phyloP scores from a whole-genome alignment of 37 sponge, comb jelly and placozoan species.

The Dysidea cf. avara region DNA sequence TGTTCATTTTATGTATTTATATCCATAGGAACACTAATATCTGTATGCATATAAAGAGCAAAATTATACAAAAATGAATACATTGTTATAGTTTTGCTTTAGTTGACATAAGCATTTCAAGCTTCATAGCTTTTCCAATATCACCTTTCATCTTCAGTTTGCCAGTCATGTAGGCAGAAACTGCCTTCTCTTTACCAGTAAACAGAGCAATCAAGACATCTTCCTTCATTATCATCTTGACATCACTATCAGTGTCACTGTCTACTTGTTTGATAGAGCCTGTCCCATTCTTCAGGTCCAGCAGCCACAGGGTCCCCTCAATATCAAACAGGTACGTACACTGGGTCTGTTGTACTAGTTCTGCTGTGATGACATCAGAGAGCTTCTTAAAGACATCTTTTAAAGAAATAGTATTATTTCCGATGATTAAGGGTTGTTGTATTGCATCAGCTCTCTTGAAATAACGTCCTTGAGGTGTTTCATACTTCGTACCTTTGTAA shows the following conservation, averaged over 20 bases:
- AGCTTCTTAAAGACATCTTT: slow-evolving; percentile 54
- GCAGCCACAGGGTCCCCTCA: slow-evolving; percentile 60
- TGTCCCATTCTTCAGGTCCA: slow-evolving; percentile 84
- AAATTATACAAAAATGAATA: no score
- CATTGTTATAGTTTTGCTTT: slow-evolving; percentile 79
- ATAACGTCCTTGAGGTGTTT: no score
- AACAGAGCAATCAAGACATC: slow-evolving; percentile 83
- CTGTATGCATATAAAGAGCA: no score
- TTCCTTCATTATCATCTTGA: slow-evolving; percentile 68
- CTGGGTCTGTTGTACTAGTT: slow-evolving; percentile 46
- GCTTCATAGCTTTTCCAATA: slow-evolving; percentile 83
- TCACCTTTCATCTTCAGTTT: slow-evolving; percentile 92
- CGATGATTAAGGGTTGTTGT: no score
- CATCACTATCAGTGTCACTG: slow-evolving; percentile 65
- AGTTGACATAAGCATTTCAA: slow-evolving; percentile 85
- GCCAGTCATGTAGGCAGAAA: slow-evolving; percentile 90
- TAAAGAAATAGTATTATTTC: no score
- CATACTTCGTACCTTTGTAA: no score
- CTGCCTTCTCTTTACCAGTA: slow-evolving; percentile 72
- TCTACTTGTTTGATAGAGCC: slow-evolving; percentile 53
- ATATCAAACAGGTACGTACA: slow-evolving; percentile 72
- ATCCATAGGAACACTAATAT: no score
- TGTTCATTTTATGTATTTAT: no score
- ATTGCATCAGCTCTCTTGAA: no score
- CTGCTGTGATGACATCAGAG: slow-evolving; percentile 34